These are phyloP conservation scores for Pomacea maculata DNA, from an alignment of 1,140 invertebrate species.

Conservation along the genomic window DNA sequence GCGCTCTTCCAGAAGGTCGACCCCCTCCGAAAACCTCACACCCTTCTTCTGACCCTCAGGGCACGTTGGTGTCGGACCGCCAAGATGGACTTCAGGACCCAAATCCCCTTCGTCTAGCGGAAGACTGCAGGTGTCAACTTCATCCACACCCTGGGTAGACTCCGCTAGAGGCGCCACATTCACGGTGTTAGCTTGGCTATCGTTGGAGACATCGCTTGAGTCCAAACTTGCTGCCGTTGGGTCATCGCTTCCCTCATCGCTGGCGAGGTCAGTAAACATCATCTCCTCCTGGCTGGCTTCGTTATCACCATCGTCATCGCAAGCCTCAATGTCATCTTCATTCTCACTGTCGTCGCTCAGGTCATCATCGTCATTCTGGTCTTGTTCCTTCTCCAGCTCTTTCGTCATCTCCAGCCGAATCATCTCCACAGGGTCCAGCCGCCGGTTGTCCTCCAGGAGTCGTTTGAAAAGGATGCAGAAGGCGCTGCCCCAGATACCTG, in stretches of 20 bases:
- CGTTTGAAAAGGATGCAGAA: slow-evolving; percentile 68
- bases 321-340: slow-evolving; percentile 24
- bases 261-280: not conserved
- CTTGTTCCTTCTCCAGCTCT: slow-evolving; percentile 42
- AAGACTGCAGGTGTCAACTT: too few species aligned
- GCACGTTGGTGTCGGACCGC: too few species aligned
- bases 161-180: too few species aligned
- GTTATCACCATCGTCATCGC: not conserved
- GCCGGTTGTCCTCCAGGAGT: slow-evolving; percentile 61
- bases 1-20: not conserved
- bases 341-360: slow-evolving; percentile 47
- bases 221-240: too few species aligned
- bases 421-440: slow-evolving; percentile 63
- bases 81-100: too few species aligned
- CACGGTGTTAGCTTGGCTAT: too few species aligned
- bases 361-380: slow-evolving; percentile 44
- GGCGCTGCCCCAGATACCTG: slow-evolving; percentile 69
- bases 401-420: slow-evolving; percentile 60
- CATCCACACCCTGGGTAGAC: too few species aligned
- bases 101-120: too few species aligned
- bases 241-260: not conserved
- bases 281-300: not conserved
- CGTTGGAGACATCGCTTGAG: too few species aligned
- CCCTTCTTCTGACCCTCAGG: not conserved
- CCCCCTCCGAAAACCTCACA: slow-evolving; percentile 5